Base-by-base conservation (phyloP, 2,797 vertebrate species). In the Sebastiscus albofasciatus region DNA sequence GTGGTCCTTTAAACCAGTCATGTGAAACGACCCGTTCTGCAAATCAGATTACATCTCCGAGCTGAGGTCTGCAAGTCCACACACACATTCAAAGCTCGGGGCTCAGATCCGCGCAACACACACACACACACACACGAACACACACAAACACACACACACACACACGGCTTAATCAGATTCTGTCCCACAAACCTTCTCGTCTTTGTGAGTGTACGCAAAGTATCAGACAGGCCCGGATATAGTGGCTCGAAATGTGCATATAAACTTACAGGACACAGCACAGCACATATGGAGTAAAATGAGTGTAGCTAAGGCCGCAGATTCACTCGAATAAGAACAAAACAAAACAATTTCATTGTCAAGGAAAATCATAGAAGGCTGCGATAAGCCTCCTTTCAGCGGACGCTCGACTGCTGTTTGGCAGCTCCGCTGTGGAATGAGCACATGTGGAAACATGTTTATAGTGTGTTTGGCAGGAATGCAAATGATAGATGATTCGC, bases 11-110 rank as follows among this genome's bases (percentile, higher is more conserved):
- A 96, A 96, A 95, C 90, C 94, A 92, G 94, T 96, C 95, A 96
- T 96, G 95, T 96, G 96, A 96, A 95, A 93, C 85, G 85, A 95
- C 93, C 93, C 91, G 77, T 91, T 96, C 91, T 91, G 94, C 93
- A 96, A 96, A 96, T 96, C 94, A 96, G 95, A 96, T 96, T 96
- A 96, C 89, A 93, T 92, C 84, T 91, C 80, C 61, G 27, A 93
- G 88, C 94, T 91, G 88, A 92, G 88, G 91, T 77, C 91, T 90
- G 90, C 81, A 87, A 89, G 89, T 88, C 85, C 85, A 88, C 90
- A 83, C 85, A 84, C 89, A 89, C 84, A 78, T 72, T 86, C 67
- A 90, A 89, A 86, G 80, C 83, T 86, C 18, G 11, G 79, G 77
- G 60, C 82, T 87, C 72, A 82, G 81, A 81, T 79, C 75, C 73